Base-by-base conservation (phyloP, 2,888 invertebrate genomes). In the Drosophila diplacantha region DNA sequence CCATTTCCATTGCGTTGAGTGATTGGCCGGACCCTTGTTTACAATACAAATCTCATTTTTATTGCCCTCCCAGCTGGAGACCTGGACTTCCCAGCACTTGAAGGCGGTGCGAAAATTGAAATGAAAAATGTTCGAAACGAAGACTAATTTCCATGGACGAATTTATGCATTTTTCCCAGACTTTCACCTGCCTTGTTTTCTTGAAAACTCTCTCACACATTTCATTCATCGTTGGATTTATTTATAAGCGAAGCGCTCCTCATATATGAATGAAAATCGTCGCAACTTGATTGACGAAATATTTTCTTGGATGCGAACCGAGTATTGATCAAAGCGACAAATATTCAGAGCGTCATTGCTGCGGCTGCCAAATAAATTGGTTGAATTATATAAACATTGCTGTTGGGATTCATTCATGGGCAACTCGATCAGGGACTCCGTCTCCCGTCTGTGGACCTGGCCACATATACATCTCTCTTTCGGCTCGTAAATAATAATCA, bases 261-360 rank as follows among this genome's bases (percentile, higher is more conserved):
- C 57, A 47, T 52, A 59, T 49, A 83, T 78, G 78, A 78, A 82
- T 70, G 71, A 70, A 69, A 66, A 52, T 69, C 58, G 52, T 60
- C 62, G 44, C 44, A 46, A 46, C 18, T 31, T 72, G 71, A 78
- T 81, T 83, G 81, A 77, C 65, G 60, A 78, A 61, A 68, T 74
- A n/a, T 24, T 24, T 41, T 3, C 11, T 80, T 80, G 66, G 75
- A 73, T 81, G 31, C 44, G 44, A 46, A 8, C 44, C 44, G 44
- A 46, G 44, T 46, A 73, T 77, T 77, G 76, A 75, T 75, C 75
- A 77, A 74, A 66, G 66, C 35, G 51, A 58, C 58, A 51, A 58
- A 46, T 46, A 31, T 67, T 58, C 43, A 22, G 54, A 54, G 9
- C 65, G 65, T 66, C 65, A 66, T 66, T 55, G 57, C 34, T 16